Evolutionary conservation across 2,888 invertebrate genomes (phyloP).

Genomic region (Cataglyphis rosenhaueri): DNA sequence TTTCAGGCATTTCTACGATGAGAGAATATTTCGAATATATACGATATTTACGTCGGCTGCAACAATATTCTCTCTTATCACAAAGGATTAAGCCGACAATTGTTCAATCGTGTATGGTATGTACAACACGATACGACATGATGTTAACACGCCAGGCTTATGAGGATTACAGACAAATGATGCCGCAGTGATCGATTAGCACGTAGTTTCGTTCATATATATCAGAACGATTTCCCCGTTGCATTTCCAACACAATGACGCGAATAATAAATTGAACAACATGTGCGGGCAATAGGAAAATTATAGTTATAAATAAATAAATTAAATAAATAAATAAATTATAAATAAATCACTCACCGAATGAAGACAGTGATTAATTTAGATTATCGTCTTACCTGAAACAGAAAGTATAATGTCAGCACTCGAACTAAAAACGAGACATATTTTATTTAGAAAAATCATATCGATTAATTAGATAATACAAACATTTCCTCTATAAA

Average conservation of each 20-base stretch:
- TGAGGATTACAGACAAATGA: conserved; percentile 28
- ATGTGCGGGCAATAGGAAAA: background rate
- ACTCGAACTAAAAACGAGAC: background rate
- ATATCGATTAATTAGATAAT: background rate
- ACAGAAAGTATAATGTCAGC: conserved; percentile 12
- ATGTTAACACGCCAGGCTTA: conserved; percentile 32
- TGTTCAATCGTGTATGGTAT: conserved; percentile 34
- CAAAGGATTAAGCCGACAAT: conserved; percentile 40
- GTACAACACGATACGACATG: conserved; percentile 17
- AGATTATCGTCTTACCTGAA: conserved; percentile 54
- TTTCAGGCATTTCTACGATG: conserved; percentile 27
- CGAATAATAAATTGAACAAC: background rate
- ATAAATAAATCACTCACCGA: conserved; percentile 9
- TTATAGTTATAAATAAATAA: background rate
- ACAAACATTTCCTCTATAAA: background rate
- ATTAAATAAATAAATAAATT: no score
- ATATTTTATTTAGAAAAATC: background rate
- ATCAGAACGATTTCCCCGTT: background rate
- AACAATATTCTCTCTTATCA: conserved; percentile 16
- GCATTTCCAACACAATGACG: background rate
- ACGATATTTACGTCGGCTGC: conserved; percentile 23
- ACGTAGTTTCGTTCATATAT: background rate
- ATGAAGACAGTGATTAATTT: conserved; percentile 1
- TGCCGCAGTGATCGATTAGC: conserved; percentile 12
- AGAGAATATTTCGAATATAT: conserved; percentile 24